Evolutionary conservation across 2,113 vertebrate genomes (phyloP).

Genomic region (Numida meleagris): DNA sequence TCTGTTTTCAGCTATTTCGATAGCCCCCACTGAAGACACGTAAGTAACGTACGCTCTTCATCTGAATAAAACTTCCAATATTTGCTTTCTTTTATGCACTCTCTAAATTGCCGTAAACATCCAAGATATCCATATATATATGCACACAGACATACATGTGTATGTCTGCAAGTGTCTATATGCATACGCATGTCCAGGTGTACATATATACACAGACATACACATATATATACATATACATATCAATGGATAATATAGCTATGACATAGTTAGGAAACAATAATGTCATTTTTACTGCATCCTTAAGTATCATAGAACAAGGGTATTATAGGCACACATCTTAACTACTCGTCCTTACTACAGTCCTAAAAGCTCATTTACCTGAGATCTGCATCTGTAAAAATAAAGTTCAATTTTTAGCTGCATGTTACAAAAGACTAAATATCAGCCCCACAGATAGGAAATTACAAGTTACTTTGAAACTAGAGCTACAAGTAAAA

Average conservation of each 20-base stretch:
- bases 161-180: neutral
- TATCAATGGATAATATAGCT: neutral
- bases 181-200: neutral
- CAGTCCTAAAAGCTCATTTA: constrained; percentile 71
- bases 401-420: constrained; percentile 71
- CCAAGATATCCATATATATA: neutral
- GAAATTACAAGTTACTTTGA: constrained; percentile 43
- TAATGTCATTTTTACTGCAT: constrained; percentile 53
- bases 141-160: neutral
- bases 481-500: constrained; percentile 63
- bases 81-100: neutral
- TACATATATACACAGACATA: neutral
- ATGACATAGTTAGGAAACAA: neutral
- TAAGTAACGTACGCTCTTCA: neutral
- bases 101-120: constrained; percentile 23
- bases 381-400: constrained; percentile 78
- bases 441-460: constrained; percentile 51
- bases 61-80: neutral
- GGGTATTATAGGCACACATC: constrained; percentile 68
- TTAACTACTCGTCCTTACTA: constrained; percentile 35
- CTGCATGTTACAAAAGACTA: constrained; percentile 64
- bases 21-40: neutral
- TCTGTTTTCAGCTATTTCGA: neutral
- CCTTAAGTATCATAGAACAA: constrained; percentile 31
- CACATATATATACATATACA: neutral